phyloP scores from a whole-genome alignment of 2,888 invertebrate species.

The Drosophila robusta region DNA sequence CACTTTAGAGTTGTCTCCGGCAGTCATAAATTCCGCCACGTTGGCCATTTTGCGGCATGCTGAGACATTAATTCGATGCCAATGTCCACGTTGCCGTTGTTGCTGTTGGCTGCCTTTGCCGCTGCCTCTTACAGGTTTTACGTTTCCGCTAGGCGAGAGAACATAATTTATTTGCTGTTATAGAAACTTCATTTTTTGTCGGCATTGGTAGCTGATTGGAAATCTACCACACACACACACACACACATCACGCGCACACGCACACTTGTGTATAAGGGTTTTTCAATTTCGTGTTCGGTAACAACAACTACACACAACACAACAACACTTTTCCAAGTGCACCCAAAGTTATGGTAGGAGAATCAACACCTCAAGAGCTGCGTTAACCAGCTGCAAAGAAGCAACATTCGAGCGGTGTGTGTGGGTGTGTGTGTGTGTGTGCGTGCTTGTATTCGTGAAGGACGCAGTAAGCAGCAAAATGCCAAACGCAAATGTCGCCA shows the following conservation, averaged over 20 bases:
- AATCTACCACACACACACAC: constrained; percentile 42
- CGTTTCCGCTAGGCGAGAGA: constrained; percentile 27
- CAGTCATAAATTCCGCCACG: constrained; percentile 72
- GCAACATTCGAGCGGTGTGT: constrained; percentile 22
- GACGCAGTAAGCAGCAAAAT: constrained; percentile 73
- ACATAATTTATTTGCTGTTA: constrained; percentile 74
- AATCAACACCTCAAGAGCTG: constrained; percentile 48
- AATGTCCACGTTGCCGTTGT: constrained; percentile 47
- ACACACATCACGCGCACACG: constrained; percentile 11
- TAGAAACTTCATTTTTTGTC: constrained; percentile 67
- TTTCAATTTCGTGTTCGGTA: constrained; percentile 67
- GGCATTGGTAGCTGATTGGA: constrained; percentile 64
- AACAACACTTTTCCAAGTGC: constrained; percentile 65
- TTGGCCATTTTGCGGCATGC: constrained; percentile 79
- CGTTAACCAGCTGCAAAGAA: constrained; percentile 46
- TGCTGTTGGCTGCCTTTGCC: constrained; percentile 6
- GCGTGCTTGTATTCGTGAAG: constrained; percentile 42
- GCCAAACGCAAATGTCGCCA: constrained; percentile 80
- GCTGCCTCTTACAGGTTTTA: constrained; percentile 48
- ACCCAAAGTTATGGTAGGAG: constrained; percentile 65
- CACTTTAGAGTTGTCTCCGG: constrained; percentile 80
- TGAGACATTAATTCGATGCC: constrained; percentile 77
- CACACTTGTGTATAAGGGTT: constrained; percentile 25
- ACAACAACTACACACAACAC: constrained; percentile 32
- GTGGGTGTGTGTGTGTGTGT: constrained; percentile 7